Conservation (phyloP, 2,888 invertebrate genomes). For the Lymantria monacha region DNA sequence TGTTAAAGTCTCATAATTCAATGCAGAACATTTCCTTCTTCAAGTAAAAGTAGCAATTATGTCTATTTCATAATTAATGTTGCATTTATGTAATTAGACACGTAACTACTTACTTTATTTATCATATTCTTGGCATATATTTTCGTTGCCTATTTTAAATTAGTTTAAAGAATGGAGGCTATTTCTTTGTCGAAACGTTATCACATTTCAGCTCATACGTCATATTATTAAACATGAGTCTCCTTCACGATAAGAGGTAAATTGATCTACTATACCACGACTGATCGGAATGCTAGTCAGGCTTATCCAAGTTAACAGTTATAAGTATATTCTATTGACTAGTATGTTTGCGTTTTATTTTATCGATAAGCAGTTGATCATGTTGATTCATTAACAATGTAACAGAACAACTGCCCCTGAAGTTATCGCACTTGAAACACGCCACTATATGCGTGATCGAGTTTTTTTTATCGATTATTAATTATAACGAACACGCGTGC, state of each 20-base stretch:
- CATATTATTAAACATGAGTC: no score
- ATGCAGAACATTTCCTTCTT: slow-evolving; percentile 25
- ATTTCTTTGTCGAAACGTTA: no score
- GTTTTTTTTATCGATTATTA: slow-evolving; percentile 15
- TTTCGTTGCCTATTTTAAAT: not conserved
- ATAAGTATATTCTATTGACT: no score
- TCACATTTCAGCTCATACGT: no score
- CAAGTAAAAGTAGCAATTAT: slow-evolving; percentile 34
- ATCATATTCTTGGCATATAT: not conserved
- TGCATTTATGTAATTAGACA: slow-evolving; percentile 7
- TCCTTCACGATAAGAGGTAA: no score
- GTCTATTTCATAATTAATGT: slow-evolving; percentile 23
- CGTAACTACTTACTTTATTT: slow-evolving; percentile 2
- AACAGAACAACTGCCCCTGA: slow-evolving; percentile 10
- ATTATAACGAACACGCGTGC: slow-evolving; percentile 16
- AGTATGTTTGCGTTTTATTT: no score
- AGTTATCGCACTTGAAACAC: slow-evolving; percentile 10
- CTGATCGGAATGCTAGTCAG: no score
- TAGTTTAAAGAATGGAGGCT: not conserved
- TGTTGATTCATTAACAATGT: no score
- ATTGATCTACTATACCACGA: no score
- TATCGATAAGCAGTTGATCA: no score
- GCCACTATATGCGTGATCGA: slow-evolving; percentile 17
- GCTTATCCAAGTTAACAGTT: no score
- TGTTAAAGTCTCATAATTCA: slow-evolving; percentile 26